Base-by-base conservation (phyloP, 2,113 vertebrate genomes). In the Quiscalus mexicanus region DNA sequence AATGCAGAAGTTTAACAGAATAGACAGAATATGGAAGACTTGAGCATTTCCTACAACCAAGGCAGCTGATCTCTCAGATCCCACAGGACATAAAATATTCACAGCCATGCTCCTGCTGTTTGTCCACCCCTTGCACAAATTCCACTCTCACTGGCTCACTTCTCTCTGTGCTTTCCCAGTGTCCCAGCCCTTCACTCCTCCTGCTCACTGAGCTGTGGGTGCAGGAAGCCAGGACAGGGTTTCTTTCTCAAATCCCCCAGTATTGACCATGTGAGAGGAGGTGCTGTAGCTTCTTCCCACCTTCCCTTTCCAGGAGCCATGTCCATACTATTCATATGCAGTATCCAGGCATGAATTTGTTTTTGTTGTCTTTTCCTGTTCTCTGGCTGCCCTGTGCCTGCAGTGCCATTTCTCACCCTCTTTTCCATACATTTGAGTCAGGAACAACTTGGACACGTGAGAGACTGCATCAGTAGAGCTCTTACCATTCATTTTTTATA, bases 261-360 rank as follows among this genome's bases (percentile, higher is more conserved):
- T 28, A 37, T 0, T n/a, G 35, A 49, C 24, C 52, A 8, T 28
- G 41, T 39, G 23, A n/a, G 47, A 64, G 25, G 31, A 82, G 3
- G 1, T 83, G 22, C 50, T 60, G 24, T 25, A 47, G 33, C 47
- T 89, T 63, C 35, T 86, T 37, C 47, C 35, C 44, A 17, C 28
- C 42, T 44, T 63, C 58, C 58, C 7, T 1, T 33, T 37, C 11
- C 76, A 30, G 71, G 14, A 83, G 15, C 52, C 11, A 3, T 41
- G 31, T 23, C 71, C 39, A 0, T n/a, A 6, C 15, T 1, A 0
- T 20, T 60, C 11, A 1, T 25, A 17, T 1, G 2, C n/a, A 69
- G 33, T 0, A 0, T 50, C 23, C 33, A 28, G 49, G 49, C 53
- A 41, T 2, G 14, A 21, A 23, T 47, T 47, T 23, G 45, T 47